Conservation (phyloP, 35 echinoderm and acorn worm genomes). For the Ophioderma brevispina region DNA sequence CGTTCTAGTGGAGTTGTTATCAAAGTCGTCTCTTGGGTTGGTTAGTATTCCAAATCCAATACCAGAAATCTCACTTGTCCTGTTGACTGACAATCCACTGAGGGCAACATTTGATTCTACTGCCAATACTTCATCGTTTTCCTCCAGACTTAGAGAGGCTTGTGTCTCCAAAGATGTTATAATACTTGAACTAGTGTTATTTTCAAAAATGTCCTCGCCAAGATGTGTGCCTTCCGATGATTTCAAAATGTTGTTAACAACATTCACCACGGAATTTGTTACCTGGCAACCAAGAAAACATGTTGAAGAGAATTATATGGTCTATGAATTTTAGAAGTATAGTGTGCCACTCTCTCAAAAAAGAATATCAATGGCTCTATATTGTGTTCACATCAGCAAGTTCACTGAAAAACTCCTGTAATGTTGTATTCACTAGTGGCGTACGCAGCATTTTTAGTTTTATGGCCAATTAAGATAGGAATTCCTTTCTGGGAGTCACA, state of each 20-base stretch:
- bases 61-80: not conserved
- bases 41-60: not conserved
- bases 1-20: not conserved
- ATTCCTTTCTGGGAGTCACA: too few species aligned
- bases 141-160: not conserved
- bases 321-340: too few species aligned
- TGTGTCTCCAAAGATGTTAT: not conserved
- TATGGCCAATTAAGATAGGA: too few species aligned
- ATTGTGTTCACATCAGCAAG: too few species aligned
- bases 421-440: too few species aligned
- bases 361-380: too few species aligned
- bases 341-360: too few species aligned
- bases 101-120: not conserved
- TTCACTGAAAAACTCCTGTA: too few species aligned
- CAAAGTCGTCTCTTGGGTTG: not conserved
- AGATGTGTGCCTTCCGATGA: not conserved
- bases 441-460: too few species aligned
- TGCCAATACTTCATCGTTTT: not conserved
- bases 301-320: too few species aligned
- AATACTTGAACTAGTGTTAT: not conserved
- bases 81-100: not conserved
- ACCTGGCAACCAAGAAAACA: not conserved
- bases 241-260: not conserved
- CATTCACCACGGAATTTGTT: not conserved
- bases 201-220: not conserved